Base-by-base conservation (phyloP, 2,888 invertebrate genomes). In the Deilephila porcellus region DNA sequence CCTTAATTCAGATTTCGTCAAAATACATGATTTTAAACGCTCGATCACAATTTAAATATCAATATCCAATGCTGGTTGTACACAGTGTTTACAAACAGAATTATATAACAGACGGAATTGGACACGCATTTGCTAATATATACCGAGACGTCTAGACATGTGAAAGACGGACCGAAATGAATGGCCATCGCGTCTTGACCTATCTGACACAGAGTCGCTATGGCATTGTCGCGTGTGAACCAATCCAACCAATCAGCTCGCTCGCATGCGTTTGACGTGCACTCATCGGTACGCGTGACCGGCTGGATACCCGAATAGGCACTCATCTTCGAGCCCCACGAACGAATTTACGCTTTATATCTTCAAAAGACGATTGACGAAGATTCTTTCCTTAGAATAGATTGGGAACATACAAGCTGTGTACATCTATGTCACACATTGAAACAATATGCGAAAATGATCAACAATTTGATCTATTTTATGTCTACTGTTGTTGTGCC, bases 131-230 rank as follows among this genome's bases (percentile, higher is more conserved):
- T 63, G 64, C 8, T 8, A 45, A 37, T 64, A 60, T 59, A 63
- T 45, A 11, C 37, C 67, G 11, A 45, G 14, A 64, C 45, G 67
- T 67, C 67, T 67, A 67, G 52, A 67, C 67, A 67, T 52, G 52
- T 67, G 25, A 52, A 67, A 67, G 67, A 67, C 52, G 67, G 52
- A 17, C 25, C 67, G 52, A 67, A 52, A 67, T 67, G 0, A 67
- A 52, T 67, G 25, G 17, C 52, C 45, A 52, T 25, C 67, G 67
- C 67, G 4, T 52, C 67, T 67, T 67, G 67, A 67, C 67, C 67
- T 67, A 67, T 67, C 67, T 67, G 67, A 45, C 67, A 67, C 67
- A 67, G 29, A 29, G 37, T 37, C 52, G 67, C 25, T 25, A 64
- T 37, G 64, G 37, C 25, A 67, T 67, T 52, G 67, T 67, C 20